Evolutionary conservation across 2,797 vertebrate genomes (phyloP).

Genomic region (Lacerta agilis): DNA sequence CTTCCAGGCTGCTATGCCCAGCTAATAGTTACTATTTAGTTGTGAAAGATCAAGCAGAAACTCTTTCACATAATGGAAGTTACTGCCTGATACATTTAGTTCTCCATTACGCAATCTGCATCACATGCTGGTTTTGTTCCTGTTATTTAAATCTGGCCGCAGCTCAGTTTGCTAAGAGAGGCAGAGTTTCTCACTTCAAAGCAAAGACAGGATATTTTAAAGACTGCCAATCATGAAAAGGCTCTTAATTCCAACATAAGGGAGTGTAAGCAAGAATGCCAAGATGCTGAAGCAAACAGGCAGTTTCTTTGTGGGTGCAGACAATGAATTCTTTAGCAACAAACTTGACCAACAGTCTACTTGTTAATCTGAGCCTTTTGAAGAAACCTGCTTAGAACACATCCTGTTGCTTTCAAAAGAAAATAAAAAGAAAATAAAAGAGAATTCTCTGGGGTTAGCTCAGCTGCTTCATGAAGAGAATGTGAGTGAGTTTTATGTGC

Average conservation of each 20-base stretch:
- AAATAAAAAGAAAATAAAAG: no score
- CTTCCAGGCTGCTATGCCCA: neutral
- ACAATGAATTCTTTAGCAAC: constrained; percentile 25
- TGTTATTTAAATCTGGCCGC: neutral
- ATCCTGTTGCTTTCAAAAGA: neutral
- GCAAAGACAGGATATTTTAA: neutral
- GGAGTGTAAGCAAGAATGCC: neutral
- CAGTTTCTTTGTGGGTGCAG: neutral
- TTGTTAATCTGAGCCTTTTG: neutral
- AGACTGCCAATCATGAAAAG: neutral
- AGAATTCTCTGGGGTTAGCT: neutral
- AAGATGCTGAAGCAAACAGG: neutral
- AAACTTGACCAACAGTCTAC: constrained; percentile 10
- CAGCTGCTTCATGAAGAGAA: neutral
- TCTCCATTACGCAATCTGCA: neutral
- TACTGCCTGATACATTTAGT: neutral
- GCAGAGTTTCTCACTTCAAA: neutral
- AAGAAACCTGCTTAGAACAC: neutral
- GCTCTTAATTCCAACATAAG: neutral
- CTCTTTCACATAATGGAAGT: neutral
- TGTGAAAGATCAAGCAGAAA: neutral
- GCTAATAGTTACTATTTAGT: neutral
- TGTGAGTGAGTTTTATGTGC: neutral
- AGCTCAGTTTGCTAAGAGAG: neutral
- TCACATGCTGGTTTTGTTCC: neutral